Conservation (phyloP, 2,797 vertebrate species). For the Sebastes dallii region DNA sequence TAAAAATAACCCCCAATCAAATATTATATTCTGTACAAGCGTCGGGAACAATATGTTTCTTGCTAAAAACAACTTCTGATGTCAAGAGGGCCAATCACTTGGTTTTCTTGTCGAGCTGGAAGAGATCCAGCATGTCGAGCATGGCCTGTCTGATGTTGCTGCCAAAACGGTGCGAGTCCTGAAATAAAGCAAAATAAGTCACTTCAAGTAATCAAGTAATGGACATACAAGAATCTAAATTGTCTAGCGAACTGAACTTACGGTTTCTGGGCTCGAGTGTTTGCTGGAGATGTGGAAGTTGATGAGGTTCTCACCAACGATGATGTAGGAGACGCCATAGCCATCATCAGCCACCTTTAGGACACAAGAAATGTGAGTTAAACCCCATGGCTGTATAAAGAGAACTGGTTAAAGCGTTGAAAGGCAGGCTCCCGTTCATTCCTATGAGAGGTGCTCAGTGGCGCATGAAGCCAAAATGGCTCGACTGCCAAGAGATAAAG, state of each 20-base stretch:
- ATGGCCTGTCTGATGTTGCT: slow-evolving; percentile 87
- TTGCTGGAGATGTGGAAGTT: slow-evolving; percentile 98
- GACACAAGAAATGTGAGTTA: neutral
- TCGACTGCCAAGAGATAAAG: too few relatives aligned
- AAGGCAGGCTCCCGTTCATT: too few relatives aligned
- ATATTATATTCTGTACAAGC: slow-evolving; percentile 76
- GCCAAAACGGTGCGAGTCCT: slow-evolving; percentile 98
- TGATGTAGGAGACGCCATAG: slow-evolving; percentile 96
- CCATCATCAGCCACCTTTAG: slow-evolving; percentile 95
- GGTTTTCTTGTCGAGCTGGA: slow-evolving; percentile 77
- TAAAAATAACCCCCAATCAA: slow-evolving; percentile 66
- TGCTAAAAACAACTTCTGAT: slow-evolving; percentile 35
- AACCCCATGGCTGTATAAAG: neutral
- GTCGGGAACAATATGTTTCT: slow-evolving; percentile 50
- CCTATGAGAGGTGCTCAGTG: too few relatives aligned
- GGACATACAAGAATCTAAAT: rapidly evolving
- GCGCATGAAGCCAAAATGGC: too few relatives aligned
- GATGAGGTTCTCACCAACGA: slow-evolving; percentile 90
- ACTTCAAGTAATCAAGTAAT: neutral
- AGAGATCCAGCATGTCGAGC: slow-evolving; percentile 88
- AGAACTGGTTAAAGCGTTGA: too few relatives aligned
- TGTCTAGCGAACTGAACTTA: slow-evolving; percentile 68
- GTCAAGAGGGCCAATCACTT: slow-evolving; percentile 64
- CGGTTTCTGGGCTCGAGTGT: slow-evolving; percentile 91
- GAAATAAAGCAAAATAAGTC: neutral